A percentile compares a stretch with the other conserved stretches of the same genome.
Evolutionary conservation across 2,888 invertebrate genomes (phyloP).

Genomic region (Myathropa florea): DNA sequence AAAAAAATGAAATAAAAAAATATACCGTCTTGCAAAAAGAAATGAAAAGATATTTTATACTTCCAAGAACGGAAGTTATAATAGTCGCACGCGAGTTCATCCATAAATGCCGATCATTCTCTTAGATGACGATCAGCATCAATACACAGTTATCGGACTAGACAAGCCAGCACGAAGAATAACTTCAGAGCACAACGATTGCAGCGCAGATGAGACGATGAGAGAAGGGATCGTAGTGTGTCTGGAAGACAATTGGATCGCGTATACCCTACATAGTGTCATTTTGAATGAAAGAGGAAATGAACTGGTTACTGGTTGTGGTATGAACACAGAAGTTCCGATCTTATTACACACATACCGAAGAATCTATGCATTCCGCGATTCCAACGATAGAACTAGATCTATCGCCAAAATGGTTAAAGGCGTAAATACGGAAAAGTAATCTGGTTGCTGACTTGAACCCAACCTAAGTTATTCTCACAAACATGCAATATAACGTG

Average conservation of each 20-base stretch:
- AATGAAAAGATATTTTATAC: background rate
- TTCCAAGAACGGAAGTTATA: conserved; percentile 9
- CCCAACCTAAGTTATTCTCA: conserved; percentile 7
- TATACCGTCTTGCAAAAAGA: background rate
- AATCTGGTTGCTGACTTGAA: conserved; percentile 19
- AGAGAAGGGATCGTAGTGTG: background rate
- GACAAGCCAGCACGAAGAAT: background rate
- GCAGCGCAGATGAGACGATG: background rate
- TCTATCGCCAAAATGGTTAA: conserved; percentile 22
- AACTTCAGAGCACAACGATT: background rate
- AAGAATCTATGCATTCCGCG: conserved; percentile 6
- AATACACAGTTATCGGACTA: background rate
- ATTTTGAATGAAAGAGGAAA: background rate
- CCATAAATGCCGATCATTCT: conserved; percentile 16
- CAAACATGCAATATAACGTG: too few species aligned
- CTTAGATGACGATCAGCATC: background rate
- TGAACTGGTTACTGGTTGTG: background rate
- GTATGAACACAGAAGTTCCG: conserved; percentile 15
- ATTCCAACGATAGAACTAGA: conserved; percentile 4
- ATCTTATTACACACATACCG: conserved; percentile 1
- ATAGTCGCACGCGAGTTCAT: background rate
- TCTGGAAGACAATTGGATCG: background rate
- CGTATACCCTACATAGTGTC: background rate
- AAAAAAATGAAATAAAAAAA: background rate
- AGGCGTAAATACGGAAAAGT: conserved; percentile 40